Percentiles rank a stretch among this genome's conserved stretches.
Evolutionary conservation across 2,797 vertebrate species (phyloP).

Genomic region (Stomatorhinus walkeri): DNA sequence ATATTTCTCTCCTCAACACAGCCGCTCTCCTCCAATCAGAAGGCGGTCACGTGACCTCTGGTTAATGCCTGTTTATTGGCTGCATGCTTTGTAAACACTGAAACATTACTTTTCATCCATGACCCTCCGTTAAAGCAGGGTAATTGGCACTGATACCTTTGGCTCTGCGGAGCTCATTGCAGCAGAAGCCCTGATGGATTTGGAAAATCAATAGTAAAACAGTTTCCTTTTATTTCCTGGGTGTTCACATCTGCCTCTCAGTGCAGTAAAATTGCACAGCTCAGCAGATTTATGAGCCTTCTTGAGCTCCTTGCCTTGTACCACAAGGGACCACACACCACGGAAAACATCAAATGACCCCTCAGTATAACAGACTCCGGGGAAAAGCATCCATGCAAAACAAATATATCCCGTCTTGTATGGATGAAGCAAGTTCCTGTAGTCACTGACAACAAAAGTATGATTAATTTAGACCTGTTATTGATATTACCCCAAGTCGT

Average conservation of each 20-base stretch:
- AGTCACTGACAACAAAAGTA: background rate
- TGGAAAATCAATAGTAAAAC: conserved; percentile 9
- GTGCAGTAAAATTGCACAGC: background rate
- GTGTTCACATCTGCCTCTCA: background rate
- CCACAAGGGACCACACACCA: background rate
- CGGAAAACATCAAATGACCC: background rate
- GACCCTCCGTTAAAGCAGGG: background rate
- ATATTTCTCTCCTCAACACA: background rate
- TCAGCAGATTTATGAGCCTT: conserved; percentile 7
- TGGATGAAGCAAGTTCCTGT: background rate
- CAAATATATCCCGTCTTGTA: background rate
- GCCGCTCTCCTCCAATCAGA: background rate
- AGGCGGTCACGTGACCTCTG: background rate
- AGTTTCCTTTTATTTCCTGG: background rate
- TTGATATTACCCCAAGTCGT: background rate
- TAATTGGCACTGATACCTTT: background rate
- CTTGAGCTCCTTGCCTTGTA: background rate
- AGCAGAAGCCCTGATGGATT: background rate
- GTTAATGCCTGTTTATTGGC: background rate
- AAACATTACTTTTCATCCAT: background rate
- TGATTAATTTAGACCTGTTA: background rate
- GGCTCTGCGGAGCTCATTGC: background rate
- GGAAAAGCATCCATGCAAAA: background rate
- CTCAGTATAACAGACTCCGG: background rate
- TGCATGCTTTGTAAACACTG: background rate